These are phyloP conservation scores for Drosophila persimilis DNA, from an alignment of 1,140 invertebrate genomes.

Conservation along the genomic window DNA sequence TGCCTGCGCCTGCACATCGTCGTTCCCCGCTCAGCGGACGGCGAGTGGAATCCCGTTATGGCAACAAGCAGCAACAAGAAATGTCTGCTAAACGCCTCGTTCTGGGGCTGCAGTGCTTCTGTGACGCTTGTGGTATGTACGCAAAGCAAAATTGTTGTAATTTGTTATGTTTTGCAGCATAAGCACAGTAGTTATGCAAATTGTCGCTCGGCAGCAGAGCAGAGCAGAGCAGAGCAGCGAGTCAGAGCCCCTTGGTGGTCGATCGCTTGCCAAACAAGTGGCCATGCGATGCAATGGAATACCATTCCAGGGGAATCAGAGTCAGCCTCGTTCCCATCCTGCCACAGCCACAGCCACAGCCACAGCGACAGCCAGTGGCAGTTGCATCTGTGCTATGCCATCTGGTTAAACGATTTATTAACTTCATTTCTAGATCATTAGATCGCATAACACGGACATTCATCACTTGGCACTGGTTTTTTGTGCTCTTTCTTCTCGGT, in stretches of 20 bases:
- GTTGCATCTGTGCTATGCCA: constrained; percentile 43
- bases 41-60: constrained; percentile 54
- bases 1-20: background rate
- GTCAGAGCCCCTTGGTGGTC: constrained; percentile 48
- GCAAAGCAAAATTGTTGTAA: constrained; percentile 73
- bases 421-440: constrained; percentile 82
- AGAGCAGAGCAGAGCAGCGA: background rate
- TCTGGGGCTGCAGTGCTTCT: constrained; percentile 20
- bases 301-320: background rate
- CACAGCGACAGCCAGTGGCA: too few species aligned
- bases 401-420: constrained; percentile 82
- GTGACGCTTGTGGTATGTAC: constrained; percentile 42
- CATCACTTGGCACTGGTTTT: constrained; percentile 69
- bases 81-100: constrained; percentile 64
- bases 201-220: constrained; percentile 41
- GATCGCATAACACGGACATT: constrained; percentile 82
- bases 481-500: constrained; percentile 27
- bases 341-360: too few species aligned
- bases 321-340: too few species aligned
- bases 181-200: constrained; percentile 77
- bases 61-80: constrained; percentile 35
- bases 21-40: background rate
- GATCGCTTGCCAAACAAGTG: constrained; percentile 46
- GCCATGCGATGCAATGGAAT: constrained; percentile 22
- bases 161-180: constrained; percentile 74